These are phyloP conservation scores for Eremophila alpestris DNA, from an alignment of 2,797 vertebrate genomes.

Conservation along the genomic window DNA sequence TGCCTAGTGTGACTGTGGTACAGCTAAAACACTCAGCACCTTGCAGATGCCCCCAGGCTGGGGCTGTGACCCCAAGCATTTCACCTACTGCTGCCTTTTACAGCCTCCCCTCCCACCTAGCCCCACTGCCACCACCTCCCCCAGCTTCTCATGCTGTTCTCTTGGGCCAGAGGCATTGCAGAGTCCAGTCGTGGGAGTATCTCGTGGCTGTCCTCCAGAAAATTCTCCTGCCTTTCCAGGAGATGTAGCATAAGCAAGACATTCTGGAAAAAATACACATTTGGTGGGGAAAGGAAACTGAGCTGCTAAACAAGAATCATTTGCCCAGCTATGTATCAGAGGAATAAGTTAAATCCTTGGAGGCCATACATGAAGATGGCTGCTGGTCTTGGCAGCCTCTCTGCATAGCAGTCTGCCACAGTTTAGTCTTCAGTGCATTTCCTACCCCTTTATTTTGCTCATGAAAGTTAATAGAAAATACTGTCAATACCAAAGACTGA, in stretches of 20 bases:
- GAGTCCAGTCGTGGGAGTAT: neutral
- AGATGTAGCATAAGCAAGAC: neutral
- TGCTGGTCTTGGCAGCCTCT: neutral
- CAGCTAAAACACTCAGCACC: neutral
- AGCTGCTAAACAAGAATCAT: neutral
- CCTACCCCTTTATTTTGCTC: neutral
- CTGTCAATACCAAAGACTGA: neutral
- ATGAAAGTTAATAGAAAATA: neutral
- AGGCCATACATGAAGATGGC: rapidly evolving
- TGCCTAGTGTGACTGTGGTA: neutral
- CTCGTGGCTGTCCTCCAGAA: neutral
- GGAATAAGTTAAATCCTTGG: neutral
- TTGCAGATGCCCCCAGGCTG: neutral
- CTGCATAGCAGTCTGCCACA: neutral
- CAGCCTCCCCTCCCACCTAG: neutral
- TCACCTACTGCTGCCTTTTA: neutral
- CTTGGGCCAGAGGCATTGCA: neutral
- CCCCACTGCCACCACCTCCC: neutral
- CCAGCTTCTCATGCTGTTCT: rapidly evolving
- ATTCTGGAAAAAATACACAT: neutral
- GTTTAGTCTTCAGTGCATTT: neutral
- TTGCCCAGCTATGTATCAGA: neutral
- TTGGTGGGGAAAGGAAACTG: neutral
- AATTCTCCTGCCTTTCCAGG: neutral
- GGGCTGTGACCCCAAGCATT: neutral